phyloP scores from a whole-genome alignment of 1,140 invertebrate species.

The Diorhabda elongata region DNA sequence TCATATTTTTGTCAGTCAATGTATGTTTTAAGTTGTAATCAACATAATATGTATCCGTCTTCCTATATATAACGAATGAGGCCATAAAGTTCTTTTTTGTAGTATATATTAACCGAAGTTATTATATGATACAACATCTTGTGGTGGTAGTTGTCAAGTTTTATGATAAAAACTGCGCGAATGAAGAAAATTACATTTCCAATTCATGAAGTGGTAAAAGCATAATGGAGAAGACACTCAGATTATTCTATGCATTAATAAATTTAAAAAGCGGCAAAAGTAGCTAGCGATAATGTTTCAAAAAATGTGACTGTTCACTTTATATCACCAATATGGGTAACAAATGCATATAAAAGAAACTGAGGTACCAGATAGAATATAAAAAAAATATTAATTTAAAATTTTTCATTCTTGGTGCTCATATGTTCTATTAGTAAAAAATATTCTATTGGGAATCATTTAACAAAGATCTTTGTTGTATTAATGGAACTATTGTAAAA shows the following conservation, averaged over 20 bases:
- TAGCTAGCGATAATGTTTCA: not conserved
- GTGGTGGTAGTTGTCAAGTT: not conserved
- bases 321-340: too few relatives aligned
- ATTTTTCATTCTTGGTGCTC: too few relatives aligned
- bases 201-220: conserved; percentile 2
- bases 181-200: not conserved
- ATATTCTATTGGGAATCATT: too few relatives aligned
- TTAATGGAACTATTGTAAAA: too few relatives aligned
- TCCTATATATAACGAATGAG: not conserved
- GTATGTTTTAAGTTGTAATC: not conserved
- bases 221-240: not conserved
- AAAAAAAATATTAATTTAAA: too few relatives aligned
- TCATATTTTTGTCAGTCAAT: too few relatives aligned
- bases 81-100: not conserved
- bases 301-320: too few relatives aligned
- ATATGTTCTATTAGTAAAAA: too few relatives aligned
- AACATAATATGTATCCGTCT: not conserved
- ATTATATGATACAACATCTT: not conserved
- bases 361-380: too few relatives aligned
- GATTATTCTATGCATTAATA: not conserved
- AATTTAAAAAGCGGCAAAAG: not conserved
- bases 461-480: too few relatives aligned
- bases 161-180: conserved; percentile 2
- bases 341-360: too few relatives aligned
- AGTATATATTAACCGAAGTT: not conserved